These are phyloP conservation scores for Polietes domitor DNA, from an alignment of 2,888 invertebrate species.

Conservation along the genomic window DNA sequence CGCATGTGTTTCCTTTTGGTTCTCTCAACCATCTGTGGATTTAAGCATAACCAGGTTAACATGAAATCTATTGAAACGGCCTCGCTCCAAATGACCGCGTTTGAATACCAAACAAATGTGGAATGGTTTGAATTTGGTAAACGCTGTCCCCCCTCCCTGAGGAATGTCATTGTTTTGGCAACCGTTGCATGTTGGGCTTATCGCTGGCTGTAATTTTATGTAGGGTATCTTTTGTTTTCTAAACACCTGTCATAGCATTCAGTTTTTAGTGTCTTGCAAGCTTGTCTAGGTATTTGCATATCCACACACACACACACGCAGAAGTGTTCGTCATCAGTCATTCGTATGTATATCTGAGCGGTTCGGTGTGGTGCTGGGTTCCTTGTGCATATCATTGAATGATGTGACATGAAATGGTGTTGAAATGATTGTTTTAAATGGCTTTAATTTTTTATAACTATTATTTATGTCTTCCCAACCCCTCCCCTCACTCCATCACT, in stretches of 20 bases:
- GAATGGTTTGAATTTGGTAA: too few species aligned
- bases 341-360: too few species aligned
- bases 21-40: too few species aligned
- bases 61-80: too few species aligned
- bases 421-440: conserved; percentile 70
- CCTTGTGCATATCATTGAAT: conserved; percentile 47
- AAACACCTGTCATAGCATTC: conserved; percentile 27
- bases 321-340: background rate
- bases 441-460: conserved; percentile 53
- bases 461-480: conserved; percentile 20
- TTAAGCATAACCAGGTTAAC: too few species aligned
- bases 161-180: background rate
- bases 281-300: background rate
- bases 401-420: conserved; percentile 69
- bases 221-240: background rate
- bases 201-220: background rate
- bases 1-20: too few species aligned
- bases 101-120: too few species aligned
- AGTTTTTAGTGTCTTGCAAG: background rate
- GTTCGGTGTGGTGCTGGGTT: background rate
- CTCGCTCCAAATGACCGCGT: too few species aligned
- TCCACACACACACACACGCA: background rate
- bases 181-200: background rate
- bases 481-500: background rate
- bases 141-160: too few species aligned